phyloP scores from a whole-genome alignment of 2,797 vertebrate genomes.

The Triplophysa bombifrons region DNA sequence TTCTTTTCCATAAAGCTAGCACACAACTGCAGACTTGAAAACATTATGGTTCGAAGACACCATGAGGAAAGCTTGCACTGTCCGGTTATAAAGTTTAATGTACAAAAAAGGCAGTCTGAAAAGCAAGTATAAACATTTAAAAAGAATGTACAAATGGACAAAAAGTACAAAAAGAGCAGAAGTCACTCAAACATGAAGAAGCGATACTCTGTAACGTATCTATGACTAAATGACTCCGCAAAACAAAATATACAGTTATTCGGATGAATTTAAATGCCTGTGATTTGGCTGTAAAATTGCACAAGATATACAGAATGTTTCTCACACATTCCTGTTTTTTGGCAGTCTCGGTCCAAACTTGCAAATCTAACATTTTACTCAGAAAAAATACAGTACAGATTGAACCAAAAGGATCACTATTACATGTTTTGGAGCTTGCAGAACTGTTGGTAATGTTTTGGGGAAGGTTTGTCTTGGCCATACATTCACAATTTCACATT shows the following conservation, averaged over 20 bases:
- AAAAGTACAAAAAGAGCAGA: slow-evolving; percentile 93
- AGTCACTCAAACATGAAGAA: slow-evolving; percentile 79
- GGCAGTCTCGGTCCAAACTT: slow-evolving; percentile 78
- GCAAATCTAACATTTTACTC: slow-evolving; percentile 35
- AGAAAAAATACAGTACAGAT: slow-evolving; percentile 21
- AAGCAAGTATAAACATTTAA: slow-evolving; percentile 99
- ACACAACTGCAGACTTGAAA: slow-evolving; percentile 86
- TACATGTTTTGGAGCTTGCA: background rate
- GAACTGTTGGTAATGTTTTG: background rate
- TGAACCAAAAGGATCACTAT: background rate
- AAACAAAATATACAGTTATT: slow-evolving; percentile 51
- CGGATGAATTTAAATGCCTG: slow-evolving; percentile 61
- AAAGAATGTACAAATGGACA: slow-evolving; percentile 99
- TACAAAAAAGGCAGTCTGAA: slow-evolving; percentile 99
- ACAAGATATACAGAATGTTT: slow-evolving; percentile 77
- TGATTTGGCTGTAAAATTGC: slow-evolving; percentile 69
- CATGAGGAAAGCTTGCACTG: slow-evolving; percentile 90
- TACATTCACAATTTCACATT: slow-evolving; percentile 42
- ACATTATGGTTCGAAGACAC: slow-evolving; percentile 93
- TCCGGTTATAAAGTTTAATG: slow-evolving; percentile 95
- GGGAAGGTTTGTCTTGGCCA: slow-evolving; percentile 24
- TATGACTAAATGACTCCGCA: slow-evolving; percentile 59
- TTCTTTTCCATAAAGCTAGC: slow-evolving; percentile 86
- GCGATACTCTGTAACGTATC: slow-evolving; percentile 68
- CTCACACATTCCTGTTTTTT: slow-evolving; percentile 77